A percentile compares a stretch with the other conserved stretches of the same genome.
phyloP scores from a whole-genome alignment of 2,797 vertebrate species.

The Onychomys torridus region DNA sequence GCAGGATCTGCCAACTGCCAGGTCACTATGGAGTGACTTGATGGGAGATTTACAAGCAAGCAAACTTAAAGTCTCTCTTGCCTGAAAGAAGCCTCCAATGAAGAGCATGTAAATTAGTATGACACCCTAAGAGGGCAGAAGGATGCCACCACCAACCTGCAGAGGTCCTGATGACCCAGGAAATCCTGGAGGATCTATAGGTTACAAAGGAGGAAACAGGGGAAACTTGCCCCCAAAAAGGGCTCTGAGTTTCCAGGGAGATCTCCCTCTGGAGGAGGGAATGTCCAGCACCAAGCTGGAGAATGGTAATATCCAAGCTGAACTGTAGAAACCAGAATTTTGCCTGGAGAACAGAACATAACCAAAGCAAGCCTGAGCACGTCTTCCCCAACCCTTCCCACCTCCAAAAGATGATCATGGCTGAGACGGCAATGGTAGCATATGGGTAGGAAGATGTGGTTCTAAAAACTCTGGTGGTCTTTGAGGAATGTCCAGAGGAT shows the following conservation, averaged over 20 bases:
- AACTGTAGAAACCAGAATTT: background rate
- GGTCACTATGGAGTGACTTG: background rate
- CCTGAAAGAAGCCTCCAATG: background rate
- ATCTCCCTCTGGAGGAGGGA: background rate
- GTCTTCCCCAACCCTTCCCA: background rate
- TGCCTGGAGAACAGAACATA: background rate
- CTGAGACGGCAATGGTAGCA: background rate
- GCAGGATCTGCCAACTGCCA: background rate
- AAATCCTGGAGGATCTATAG: background rate
- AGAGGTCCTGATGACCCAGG: background rate
- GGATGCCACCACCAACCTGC: background rate
- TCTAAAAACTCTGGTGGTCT: background rate
- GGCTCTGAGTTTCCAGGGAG: background rate
- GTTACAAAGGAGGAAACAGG: background rate
- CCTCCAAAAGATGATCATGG: background rate
- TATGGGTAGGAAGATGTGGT: too few species aligned
- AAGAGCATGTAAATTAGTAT: background rate
- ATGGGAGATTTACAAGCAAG: background rate
- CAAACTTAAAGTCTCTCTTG: background rate
- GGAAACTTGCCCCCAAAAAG: background rate
- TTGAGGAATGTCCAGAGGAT: accelerated
- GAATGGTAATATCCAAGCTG: background rate
- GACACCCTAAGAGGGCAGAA: background rate
- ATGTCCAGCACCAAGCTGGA: background rate
- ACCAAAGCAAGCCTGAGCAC: background rate